Evolutionary conservation across 2,888 invertebrate genomes (phyloP).

Genomic region (Ypsolopha scabrella): DNA sequence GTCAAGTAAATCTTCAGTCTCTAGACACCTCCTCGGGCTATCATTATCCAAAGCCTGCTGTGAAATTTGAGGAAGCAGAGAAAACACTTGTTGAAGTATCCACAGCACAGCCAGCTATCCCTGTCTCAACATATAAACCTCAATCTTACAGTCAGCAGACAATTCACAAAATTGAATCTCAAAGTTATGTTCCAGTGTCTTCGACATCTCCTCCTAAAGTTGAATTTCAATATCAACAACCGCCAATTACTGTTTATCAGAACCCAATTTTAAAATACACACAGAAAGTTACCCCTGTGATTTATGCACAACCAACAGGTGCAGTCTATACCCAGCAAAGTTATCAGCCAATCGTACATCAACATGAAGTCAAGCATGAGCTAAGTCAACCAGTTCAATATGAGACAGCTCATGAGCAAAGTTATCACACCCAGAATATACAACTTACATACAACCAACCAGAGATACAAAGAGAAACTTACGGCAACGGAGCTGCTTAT

Average conservation of each 20-base stretch:
- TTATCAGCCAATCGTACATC: slow-evolving; percentile 36
- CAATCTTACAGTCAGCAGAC: slow-evolving; percentile 47
- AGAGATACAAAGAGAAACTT: slow-evolving; percentile 46
- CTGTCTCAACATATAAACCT: slow-evolving; percentile 36
- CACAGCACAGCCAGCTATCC: slow-evolving; percentile 21
- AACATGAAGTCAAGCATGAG: slow-evolving; percentile 35
- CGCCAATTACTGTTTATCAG: slow-evolving; percentile 44
- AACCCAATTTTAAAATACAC: slow-evolving; percentile 49
- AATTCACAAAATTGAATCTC: slow-evolving; percentile 40
- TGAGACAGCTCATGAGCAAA: slow-evolving; percentile 23
- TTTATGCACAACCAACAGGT: slow-evolving; percentile 37
- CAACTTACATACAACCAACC: slow-evolving; percentile 47
- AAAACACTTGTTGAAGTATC: slow-evolving; percentile 19
- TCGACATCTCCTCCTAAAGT: slow-evolving; percentile 32
- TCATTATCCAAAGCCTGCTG: slow-evolving; percentile 18
- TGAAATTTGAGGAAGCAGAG: slow-evolving; percentile 38
- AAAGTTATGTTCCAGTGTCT: slow-evolving; percentile 30
- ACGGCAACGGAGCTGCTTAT: slow-evolving; percentile 32
- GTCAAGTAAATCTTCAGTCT: slow-evolving; percentile 31
- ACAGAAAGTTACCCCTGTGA: slow-evolving; percentile 38
- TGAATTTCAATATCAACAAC: slow-evolving; percentile 37
- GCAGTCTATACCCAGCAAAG: slow-evolving; percentile 35
- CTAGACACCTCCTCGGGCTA: slow-evolving; percentile 19
- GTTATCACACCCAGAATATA: slow-evolving; percentile 24
- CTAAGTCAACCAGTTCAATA: slow-evolving; percentile 31